phyloP scores from a whole-genome alignment of 2,113 vertebrate species.

The Alosa alosa region DNA sequence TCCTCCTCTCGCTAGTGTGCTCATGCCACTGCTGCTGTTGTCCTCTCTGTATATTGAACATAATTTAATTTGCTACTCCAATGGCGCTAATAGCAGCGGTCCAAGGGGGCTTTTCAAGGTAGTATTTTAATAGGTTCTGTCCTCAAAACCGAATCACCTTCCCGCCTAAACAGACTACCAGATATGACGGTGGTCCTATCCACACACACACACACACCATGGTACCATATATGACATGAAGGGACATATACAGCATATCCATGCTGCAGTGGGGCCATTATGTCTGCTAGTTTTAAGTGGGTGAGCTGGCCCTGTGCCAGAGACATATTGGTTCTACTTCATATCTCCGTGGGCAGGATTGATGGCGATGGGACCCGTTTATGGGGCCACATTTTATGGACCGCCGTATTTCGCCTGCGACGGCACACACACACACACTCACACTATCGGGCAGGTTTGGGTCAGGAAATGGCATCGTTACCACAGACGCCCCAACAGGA shows the following conservation, averaged over 20 bases:
- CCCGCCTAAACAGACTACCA: neutral
- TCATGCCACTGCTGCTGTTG: neutral
- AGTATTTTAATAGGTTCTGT: neutral
- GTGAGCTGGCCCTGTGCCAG: neutral
- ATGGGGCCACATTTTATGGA: neutral
- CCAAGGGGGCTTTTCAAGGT: neutral
- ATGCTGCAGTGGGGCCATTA: neutral
- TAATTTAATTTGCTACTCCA: slow-evolving; percentile 9
- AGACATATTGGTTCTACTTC: neutral
- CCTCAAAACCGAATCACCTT: slow-evolving; percentile 12
- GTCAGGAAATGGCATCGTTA: neutral
- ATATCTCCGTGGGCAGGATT: neutral
- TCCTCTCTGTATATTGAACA: slow-evolving; percentile 2
- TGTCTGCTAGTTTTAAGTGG: neutral
- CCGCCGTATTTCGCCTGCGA: neutral
- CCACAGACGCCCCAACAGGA: neutral
- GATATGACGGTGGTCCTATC: neutral
- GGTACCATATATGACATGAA: neutral
- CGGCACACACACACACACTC: neutral
- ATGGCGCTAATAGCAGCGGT: neutral
- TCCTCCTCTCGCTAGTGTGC: neutral
- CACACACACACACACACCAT: neutral
- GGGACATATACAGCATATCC: neutral
- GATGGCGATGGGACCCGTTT: neutral
- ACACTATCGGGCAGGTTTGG: neutral